A percentile compares a stretch with the other conserved stretches of the same genome.
Conservation (phyloP, 2,113 vertebrate species). For the Echinops telfairi region DNA sequence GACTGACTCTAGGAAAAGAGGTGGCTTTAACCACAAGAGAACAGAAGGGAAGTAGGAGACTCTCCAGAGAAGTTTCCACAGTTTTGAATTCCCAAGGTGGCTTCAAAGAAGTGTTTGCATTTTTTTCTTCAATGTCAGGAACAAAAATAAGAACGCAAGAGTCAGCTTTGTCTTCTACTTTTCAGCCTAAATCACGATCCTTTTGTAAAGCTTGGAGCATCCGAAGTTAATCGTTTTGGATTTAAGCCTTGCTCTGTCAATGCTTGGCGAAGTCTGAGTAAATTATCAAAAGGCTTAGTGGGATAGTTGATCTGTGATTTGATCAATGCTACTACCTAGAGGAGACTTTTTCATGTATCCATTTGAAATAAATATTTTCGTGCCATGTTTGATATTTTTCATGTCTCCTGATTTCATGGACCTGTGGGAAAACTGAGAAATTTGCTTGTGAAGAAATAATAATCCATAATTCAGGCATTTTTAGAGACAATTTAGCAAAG, state of each 20-base stretch:
- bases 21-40: neutral
- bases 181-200: neutral
- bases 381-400: too few species aligned
- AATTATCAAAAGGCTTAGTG: neutral
- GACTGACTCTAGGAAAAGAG: neutral
- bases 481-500: neutral
- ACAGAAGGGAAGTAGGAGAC: neutral
- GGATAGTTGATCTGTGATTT: neutral
- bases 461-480: neutral
- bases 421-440: neutral
- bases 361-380: neutral
- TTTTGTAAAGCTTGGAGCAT: neutral
- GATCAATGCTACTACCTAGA: neutral
- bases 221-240: neutral
- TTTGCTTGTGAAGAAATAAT: neutral
- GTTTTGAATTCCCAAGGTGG: neutral
- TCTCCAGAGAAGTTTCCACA: neutral
- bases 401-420: neutral
- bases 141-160: neutral
- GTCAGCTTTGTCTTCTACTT: neutral
- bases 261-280: neutral
- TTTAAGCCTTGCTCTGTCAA: neutral
- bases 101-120: too few species aligned
- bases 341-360: neutral
- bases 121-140: neutral